Conservation (phyloP, 2,113 vertebrate genomes). For the Malurus alboscapulatus region DNA sequence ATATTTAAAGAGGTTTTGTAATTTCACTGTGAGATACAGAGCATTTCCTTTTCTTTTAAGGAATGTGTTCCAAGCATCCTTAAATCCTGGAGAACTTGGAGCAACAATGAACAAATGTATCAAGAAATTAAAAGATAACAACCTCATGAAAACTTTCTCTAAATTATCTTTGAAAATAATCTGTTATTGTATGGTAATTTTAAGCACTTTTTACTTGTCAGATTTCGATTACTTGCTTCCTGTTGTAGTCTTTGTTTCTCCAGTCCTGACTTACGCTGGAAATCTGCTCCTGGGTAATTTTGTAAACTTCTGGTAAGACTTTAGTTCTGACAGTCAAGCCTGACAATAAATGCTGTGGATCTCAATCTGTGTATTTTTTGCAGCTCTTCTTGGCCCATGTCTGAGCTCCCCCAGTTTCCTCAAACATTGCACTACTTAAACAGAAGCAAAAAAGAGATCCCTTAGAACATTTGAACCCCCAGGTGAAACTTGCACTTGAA, state of each 20-base stretch:
- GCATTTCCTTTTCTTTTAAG: background rate
- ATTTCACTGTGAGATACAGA: background rate
- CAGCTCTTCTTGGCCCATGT: background rate
- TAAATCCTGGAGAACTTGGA: background rate
- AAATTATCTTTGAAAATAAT: background rate
- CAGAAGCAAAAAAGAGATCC: background rate
- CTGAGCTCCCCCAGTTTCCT: background rate
- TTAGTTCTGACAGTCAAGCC: background rate
- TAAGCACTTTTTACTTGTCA: background rate
- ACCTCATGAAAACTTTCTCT: background rate
- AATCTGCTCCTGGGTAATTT: background rate
- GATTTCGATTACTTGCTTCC: conserved; percentile 4
- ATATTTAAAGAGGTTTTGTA: conserved; percentile 32
- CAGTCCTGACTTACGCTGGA: background rate
- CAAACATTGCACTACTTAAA: background rate
- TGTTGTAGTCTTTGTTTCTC: background rate
- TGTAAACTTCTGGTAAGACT: background rate
- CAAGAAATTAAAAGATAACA: background rate
- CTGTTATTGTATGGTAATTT: background rate
- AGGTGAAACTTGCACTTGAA: background rate
- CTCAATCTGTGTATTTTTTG: background rate
- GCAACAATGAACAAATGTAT: background rate
- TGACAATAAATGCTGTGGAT: background rate
- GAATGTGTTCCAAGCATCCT: background rate
- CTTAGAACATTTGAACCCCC: background rate